Base-by-base conservation (phyloP, 2,113 vertebrate species). In the Clarias macrocephalus region DNA sequence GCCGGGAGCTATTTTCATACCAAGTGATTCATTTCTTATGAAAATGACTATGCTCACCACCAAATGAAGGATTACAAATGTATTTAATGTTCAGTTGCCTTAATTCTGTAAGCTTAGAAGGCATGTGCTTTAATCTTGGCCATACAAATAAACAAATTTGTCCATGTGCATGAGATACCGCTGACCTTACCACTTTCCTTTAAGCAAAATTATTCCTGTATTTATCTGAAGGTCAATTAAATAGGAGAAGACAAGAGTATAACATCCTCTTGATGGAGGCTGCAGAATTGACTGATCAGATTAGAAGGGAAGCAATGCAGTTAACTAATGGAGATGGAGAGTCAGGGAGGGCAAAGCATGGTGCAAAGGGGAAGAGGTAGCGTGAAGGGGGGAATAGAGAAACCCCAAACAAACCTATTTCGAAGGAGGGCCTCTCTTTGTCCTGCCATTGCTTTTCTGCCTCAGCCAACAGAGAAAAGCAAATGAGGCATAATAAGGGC, bases 401-500 rank as follows among this genome's bases (percentile, higher is more conserved):
- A 90, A 91, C 92, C 92, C 92, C 93, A 94, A 94, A 96, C 94
- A 94, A 94, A 94, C 89, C 88, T 88, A 91, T 94, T 93, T 93
- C 92, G 89, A 94, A 93, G 91, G 91, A 94, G 93, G 94, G 93
- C 93, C 94, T 89, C 93, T 93, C 73, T 90, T 90, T 93, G 93
- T 94, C 93, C 93, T 56, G 85, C 63, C 82, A 63, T 30, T 2
- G 91, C 88, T 87, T 82, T 80, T 60, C 77, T 80, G 80, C 30
- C 63, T 54, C 72, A 88, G 88, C 89, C 93, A 95, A 92, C 92
- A 91, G 90, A 94, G 93, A 92, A 91, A 94, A 94, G 92, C 93
- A 94, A 95, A 93, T 93, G 91, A 92, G 90, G 88, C 91, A 94
- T 94, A 94, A 95, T 94, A 93, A 94, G 93, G 92, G 88, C 92